Base-by-base conservation (phyloP, 2,113 vertebrate genomes). In the Rhinolophus sinicus region DNA sequence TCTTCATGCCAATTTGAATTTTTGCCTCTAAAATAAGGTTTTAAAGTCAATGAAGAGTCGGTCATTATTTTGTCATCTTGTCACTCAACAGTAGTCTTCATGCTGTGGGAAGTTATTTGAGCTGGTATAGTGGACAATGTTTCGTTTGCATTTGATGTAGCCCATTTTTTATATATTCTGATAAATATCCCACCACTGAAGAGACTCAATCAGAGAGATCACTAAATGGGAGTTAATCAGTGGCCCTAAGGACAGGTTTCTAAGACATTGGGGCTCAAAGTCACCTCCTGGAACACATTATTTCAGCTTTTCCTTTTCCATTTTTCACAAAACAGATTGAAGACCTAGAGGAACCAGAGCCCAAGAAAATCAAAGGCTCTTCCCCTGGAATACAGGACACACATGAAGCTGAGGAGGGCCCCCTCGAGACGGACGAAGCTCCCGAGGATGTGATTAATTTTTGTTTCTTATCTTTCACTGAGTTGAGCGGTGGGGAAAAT, bases 321-420 rank as follows among this genome's bases (percentile, higher is more conserved):
- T 21, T 96, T 58, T 88, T 96, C 64, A 56, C 21, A 30, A 70
- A 44, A 80, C 98, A 99, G 99, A 96, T 77, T 28, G 98, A 98
- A 97, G 99, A 99, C 52, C 76, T 94, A 2, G 99, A 99, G 30
- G 99, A 99, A 89, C 99, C 99, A 38, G 97, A 98, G 56, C 95
- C 95, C 91, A 99, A 99, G 98, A 99, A 99, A 98, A 99, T 95
- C 50, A 99, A 98, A 98, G 98, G 38, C 15, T 50, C 97, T 98
- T 95, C 95, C 96, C 64, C 62, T 58, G 24, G 3, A 67, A 19
- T 19, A 40, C 98, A 98, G 70, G 98, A 97, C 18, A 96, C 96
- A 0, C 93, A 88, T 21, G 98, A 98, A 18, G 98, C 98, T 0
- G 98, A 97, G 19, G 65, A 98, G 18, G 97, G 96, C 30, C 24